Evolutionary conservation across 2,888 invertebrate species (phyloP).

Genomic region (Acleris emargana): DNA sequence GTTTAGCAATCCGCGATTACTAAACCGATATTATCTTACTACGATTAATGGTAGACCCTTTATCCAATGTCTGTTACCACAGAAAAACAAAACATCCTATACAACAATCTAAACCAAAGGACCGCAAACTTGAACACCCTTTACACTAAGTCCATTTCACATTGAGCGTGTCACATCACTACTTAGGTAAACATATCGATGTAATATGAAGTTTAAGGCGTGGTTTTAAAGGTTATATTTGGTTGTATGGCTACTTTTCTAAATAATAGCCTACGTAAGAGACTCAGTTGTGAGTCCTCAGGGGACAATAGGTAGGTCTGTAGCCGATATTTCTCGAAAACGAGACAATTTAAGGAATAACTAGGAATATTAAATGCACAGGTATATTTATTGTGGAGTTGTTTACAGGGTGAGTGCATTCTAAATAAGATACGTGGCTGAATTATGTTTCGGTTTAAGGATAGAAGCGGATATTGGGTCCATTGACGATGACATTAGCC

Average conservation of each 20-base stretch:
- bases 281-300: constrained; percentile 72
- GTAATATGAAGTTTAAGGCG: constrained; percentile 37
- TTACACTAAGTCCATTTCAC: constrained; percentile 35
- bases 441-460: too few relatives aligned
- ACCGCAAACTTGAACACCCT: constrained; percentile 42
- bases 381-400: constrained; percentile 38
- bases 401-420: constrained; percentile 5
- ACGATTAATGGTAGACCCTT: constrained; percentile 78
- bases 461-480: too few relatives aligned
- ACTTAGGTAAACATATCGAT: constrained; percentile 34
- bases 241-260: constrained; percentile 29
- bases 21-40: constrained; percentile 74
- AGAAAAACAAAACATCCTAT: constrained; percentile 50
- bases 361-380: constrained; percentile 70
- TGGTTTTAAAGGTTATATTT: constrained; percentile 43
- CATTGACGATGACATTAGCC: too few relatives aligned
- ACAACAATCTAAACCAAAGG: constrained; percentile 31
- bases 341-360: constrained; percentile 78
- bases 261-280: constrained; percentile 63
- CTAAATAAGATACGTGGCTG: background rate
- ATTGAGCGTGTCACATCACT: constrained; percentile 35
- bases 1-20: constrained; percentile 79
- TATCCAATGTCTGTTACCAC: constrained; percentile 71
- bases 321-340: constrained; percentile 73
- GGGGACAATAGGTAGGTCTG: constrained; percentile 77